Conservation (phyloP, 2,888 invertebrate genomes). For the Dasypolia templi region DNA sequence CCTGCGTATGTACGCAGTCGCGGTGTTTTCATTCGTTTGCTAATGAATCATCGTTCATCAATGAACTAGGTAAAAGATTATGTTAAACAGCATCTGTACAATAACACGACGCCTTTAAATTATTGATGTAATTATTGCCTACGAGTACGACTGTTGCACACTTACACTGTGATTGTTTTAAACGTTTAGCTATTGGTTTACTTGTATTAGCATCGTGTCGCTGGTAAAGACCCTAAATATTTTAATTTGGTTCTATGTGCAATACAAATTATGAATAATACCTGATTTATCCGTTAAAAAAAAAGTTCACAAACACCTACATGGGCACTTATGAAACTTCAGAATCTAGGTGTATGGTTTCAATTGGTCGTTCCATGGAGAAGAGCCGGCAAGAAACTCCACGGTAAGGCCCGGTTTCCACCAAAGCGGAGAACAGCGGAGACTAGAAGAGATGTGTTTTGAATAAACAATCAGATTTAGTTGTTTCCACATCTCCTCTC, state of each 20-base stretch:
- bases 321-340: no score
- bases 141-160: no score
- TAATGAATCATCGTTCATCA: slow-evolving; percentile 29
- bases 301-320: no score
- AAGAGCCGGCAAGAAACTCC: no score
- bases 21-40: slow-evolving; percentile 20
- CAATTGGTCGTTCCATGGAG: no score
- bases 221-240: neutral
- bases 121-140: slow-evolving; percentile 9
- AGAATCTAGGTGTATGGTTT: no score
- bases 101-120: slow-evolving; percentile 17
- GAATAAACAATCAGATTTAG: no score
- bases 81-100: slow-evolving; percentile 18
- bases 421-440: no score
- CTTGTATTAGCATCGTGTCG: neutral
- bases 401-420: no score
- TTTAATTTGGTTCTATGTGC: neutral
- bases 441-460: no score
- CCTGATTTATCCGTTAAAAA: neutral
- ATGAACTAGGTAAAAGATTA: slow-evolving; percentile 20
- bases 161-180: neutral
- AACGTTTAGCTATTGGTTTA: neutral
- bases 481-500: no score
- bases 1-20: neutral
- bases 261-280: neutral